Conservation (phyloP, 2,113 vertebrate genomes). For the Antigone vipio region DNA sequence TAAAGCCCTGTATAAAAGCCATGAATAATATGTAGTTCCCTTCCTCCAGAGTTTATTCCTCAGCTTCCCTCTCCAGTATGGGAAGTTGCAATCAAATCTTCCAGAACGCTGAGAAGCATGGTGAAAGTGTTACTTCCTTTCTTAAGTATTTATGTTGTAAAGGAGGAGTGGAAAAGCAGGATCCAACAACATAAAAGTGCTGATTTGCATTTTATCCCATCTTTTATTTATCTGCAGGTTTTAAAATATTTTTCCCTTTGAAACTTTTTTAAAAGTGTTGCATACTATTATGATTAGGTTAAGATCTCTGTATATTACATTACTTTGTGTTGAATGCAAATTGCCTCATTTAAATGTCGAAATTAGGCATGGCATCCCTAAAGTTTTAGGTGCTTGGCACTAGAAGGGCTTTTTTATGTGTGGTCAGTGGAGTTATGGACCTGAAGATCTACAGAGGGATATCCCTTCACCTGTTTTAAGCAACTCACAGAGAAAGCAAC, state of each 20-base stretch:
- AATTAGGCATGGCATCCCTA: not conserved
- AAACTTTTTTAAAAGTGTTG: not conserved
- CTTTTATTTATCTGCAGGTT: not conserved
- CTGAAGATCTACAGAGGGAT: not conserved
- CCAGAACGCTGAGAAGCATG: not conserved
- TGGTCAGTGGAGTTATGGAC: not conserved
- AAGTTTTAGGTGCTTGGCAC: not conserved
- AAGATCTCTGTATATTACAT: not conserved
- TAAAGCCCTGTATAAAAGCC: not conserved
- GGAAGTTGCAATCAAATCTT: not conserved
- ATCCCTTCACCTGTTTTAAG: not conserved
- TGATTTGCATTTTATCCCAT: not conserved
- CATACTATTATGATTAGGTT: not conserved
- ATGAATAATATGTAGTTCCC: not conserved
- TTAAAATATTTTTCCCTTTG: not conserved
- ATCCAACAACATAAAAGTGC: not conserved
- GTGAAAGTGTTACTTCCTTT: not conserved
- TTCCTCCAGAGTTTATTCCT: not conserved
- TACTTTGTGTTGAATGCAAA: not conserved
- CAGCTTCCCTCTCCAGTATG: not conserved
- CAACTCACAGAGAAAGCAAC: accelerated
- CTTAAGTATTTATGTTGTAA: not conserved
- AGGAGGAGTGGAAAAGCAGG: not conserved
- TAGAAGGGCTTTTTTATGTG: not conserved
- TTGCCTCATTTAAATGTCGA: not conserved